Conservation (phyloP, 1,140 invertebrate species). For the Anastrepha ludens region DNA sequence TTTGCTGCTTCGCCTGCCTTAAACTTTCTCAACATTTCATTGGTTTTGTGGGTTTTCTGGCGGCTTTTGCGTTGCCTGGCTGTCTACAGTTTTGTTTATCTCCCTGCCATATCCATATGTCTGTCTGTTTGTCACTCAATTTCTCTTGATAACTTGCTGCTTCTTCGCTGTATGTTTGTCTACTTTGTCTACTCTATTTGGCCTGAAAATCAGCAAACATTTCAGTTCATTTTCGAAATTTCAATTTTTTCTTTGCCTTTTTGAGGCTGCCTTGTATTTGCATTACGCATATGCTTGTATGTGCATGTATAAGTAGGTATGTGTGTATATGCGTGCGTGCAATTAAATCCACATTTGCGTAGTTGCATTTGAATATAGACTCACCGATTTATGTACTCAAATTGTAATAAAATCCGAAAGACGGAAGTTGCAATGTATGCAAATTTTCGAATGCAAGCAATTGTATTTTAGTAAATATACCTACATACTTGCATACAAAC, state of each 20-base stretch:
- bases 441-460: conserved; percentile 23
- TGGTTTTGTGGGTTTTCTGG: conserved; percentile 4
- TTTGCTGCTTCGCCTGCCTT: background rate
- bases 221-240: conserved; percentile 45
- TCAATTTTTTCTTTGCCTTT: background rate
- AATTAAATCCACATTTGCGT: conserved; percentile 40
- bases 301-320: too few relatives aligned
- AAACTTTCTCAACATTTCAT: conserved; percentile 43
- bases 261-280: background rate
- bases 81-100: background rate
- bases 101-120: background rate
- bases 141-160: background rate
- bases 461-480: background rate
- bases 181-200: background rate
- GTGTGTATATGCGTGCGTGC: background rate
- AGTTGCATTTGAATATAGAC: background rate
- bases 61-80: background rate
- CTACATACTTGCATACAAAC: background rate
- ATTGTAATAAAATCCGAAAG: conserved; percentile 19
- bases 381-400: conserved; percentile 22
- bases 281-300: background rate
- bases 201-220: conserved; percentile 36
- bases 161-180: background rate
- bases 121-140: background rate
- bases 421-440: conserved; percentile 31